A percentile compares a stretch with the other conserved stretches of the same genome.
Evolutionary conservation across 1,140 invertebrate species (phyloP).

Genomic region (Antheraea pernyi): DNA sequence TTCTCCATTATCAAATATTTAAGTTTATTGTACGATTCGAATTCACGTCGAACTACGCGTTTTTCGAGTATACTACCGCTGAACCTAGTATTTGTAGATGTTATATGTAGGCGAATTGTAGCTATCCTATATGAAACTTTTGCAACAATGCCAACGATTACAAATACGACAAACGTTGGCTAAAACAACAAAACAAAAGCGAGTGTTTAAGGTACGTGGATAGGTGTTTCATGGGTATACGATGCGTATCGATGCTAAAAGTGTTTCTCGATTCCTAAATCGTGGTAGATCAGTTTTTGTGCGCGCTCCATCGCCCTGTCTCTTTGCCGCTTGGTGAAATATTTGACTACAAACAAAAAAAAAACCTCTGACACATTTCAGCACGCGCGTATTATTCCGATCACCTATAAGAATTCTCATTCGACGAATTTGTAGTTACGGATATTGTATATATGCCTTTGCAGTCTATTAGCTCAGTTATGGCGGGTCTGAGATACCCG

Average conservation of each 20-base stretch:
- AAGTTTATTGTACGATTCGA: no score
- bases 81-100: no score
- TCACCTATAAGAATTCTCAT: background rate
- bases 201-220: background rate
- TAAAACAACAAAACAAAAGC: no score
- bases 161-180: background rate
- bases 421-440: background rate
- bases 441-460: background rate
- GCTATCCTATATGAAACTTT: background rate
- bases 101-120: no score
- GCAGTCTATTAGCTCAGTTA: background rate
- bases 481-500: no score
- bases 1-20: no score
- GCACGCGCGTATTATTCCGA: background rate
- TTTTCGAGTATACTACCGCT: no score
- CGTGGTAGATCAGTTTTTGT: conserved; percentile 54
- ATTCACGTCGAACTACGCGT: no score
- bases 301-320: conserved; percentile 55
- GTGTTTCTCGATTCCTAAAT: conserved; percentile 24
- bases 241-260: background rate
- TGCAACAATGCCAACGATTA: background rate
- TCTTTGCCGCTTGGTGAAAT: conserved; percentile 57
- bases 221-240: background rate
- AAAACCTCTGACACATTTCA: conserved; percentile 17
- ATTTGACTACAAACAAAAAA: conserved; percentile 40